phyloP scores from a whole-genome alignment of 2,113 vertebrate species.

The Myotis yumanensis region DNA sequence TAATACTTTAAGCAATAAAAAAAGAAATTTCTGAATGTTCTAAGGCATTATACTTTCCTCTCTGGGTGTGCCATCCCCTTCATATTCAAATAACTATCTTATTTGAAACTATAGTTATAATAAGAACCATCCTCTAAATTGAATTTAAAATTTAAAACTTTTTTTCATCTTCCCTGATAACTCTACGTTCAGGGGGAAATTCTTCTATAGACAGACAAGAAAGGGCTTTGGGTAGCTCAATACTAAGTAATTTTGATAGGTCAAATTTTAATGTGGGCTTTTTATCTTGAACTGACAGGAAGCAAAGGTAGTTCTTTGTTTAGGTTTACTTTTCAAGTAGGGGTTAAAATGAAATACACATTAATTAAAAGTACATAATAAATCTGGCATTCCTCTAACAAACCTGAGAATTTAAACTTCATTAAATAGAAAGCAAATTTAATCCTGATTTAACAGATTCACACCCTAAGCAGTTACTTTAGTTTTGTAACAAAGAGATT shows the following conservation, averaged over 20 bases:
- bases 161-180: not conserved
- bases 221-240: not conserved
- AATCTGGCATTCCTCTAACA: conserved; percentile 19
- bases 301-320: not conserved
- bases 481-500: conserved; percentile 8
- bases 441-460: not conserved
- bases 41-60: not conserved
- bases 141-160: not conserved
- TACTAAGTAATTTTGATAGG: not conserved
- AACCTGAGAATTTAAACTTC: not conserved
- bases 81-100: not conserved
- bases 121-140: not conserved
- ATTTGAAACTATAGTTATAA: not conserved
- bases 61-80: not conserved
- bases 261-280: not conserved
- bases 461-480: not conserved
- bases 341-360: not conserved
- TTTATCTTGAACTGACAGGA: conserved; percentile 7
- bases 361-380: not conserved
- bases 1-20: no score
- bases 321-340: conserved; percentile 32
- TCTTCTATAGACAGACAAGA: not conserved
- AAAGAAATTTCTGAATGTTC: not conserved
- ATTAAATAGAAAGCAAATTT: not conserved
- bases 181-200: not conserved